phyloP scores from a whole-genome alignment of 1,140 invertebrate genomes.

The Drusus annulatus region DNA sequence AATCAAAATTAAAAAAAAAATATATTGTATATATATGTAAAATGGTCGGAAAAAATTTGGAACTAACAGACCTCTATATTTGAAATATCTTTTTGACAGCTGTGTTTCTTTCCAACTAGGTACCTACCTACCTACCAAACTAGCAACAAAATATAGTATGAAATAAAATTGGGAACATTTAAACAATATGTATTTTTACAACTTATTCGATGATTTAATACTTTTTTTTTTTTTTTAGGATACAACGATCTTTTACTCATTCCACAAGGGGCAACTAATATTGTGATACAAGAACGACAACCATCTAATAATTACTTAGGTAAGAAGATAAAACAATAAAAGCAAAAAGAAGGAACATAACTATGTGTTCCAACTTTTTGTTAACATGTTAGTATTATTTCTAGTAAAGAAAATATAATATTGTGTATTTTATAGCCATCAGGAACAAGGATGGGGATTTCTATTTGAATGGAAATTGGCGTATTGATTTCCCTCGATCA shows the following conservation, averaged over 20 bases:
- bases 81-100: too few species aligned
- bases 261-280: constrained; percentile 94
- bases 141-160: too few species aligned
- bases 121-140: too few species aligned
- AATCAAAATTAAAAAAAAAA: too few species aligned
- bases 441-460: constrained; percentile 87
- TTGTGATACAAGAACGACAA: constrained; percentile 84
- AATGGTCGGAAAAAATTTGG: too few species aligned
- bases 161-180: too few species aligned
- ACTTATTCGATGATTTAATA: too few species aligned
- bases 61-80: too few species aligned
- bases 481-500: constrained; percentile 89
- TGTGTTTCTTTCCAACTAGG: too few species aligned
- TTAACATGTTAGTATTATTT: constrained; percentile 2
- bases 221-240: constrained; percentile 71
- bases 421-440: constrained; percentile 76
- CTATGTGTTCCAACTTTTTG: background rate
- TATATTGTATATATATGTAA: too few species aligned
- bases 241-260: constrained; percentile 96
- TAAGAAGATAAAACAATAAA: constrained; percentile 64
- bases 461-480: constrained; percentile 95
- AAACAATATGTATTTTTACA: too few species aligned
- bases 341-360: background rate
- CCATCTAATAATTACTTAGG: constrained; percentile 95
- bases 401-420: background rate